phyloP scores from a whole-genome alignment of 2,797 vertebrate species.

The Aulostomus chinensis region DNA sequence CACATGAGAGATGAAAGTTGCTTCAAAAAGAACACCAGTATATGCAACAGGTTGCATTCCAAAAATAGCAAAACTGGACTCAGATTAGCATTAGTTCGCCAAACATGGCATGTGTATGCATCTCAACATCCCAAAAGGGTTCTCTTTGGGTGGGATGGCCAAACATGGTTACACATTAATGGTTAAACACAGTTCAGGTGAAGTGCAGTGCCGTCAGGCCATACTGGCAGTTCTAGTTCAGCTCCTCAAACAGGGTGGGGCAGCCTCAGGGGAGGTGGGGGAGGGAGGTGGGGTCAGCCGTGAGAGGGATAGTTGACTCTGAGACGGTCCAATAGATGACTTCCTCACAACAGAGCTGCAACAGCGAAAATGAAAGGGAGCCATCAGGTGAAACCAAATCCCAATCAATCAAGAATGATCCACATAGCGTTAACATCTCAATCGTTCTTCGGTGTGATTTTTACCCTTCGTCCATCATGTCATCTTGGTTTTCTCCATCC shows the following conservation, averaged over 20 bases:
- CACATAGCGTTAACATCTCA: too few relatives aligned
- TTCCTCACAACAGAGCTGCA: slow-evolving; percentile 46
- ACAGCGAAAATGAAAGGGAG: neutral
- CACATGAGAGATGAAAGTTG: neutral
- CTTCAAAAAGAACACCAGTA: neutral
- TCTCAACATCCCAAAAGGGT: neutral
- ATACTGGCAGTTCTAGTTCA: slow-evolving; percentile 27
- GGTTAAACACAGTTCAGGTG: slow-evolving; percentile 14
- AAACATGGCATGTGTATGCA: slow-evolving; percentile 1
- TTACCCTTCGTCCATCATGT: slow-evolving; percentile 42
- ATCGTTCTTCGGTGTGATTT: neutral
- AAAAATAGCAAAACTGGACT: neutral
- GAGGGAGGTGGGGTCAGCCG: slow-evolving; percentile 68
- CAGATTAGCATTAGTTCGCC: neutral
- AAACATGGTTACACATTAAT: slow-evolving; percentile 4
- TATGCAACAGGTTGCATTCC: neutral
- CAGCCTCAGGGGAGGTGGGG: slow-evolving; percentile 46
- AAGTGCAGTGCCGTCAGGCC: neutral
- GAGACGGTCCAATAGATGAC: slow-evolving; percentile 55
- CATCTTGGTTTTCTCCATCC: slow-evolving; percentile 32
- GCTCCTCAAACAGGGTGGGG: slow-evolving; percentile 62
- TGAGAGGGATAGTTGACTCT: slow-evolving; percentile 41
- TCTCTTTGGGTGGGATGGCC: slow-evolving; percentile 1
- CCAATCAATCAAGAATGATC: neutral
- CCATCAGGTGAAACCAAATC: neutral